Evolutionary conservation across 2,113 vertebrate species (phyloP).

Genomic region (Corynorhinus townsendii): DNA sequence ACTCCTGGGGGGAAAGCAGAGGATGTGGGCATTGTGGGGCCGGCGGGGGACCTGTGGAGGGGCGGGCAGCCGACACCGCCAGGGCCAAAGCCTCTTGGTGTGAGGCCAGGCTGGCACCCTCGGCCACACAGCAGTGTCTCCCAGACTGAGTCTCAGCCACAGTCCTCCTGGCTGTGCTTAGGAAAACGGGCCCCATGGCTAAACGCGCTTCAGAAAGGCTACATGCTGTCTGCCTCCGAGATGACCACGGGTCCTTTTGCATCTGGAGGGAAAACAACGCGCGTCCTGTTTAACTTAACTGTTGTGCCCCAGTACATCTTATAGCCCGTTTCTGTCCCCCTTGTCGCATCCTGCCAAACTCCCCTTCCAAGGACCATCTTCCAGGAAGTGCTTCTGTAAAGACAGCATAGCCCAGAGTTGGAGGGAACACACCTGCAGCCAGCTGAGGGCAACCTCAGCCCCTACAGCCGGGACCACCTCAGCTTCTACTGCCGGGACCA

Average conservation of each 20-base stretch:
- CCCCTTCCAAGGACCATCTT: background rate
- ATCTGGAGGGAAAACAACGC: background rate
- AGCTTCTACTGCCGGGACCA: background rate
- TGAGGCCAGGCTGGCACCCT: background rate
- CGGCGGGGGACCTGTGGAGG: fast-evolving
- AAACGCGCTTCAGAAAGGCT: background rate
- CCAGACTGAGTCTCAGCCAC: fast-evolving
- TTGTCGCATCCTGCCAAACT: fast-evolving
- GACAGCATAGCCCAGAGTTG: fast-evolving
- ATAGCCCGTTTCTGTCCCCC: fast-evolving
- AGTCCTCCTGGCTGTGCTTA: background rate
- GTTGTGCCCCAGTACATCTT: fast-evolving
- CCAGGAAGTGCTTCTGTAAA: background rate
- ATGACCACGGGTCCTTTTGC: background rate
- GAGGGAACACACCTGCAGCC: background rate
- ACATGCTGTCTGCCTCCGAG: fast-evolving
- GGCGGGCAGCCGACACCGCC: fast-evolving
- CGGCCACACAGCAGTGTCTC: fast-evolving
- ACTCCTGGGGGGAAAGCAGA: conserved; percentile 84
- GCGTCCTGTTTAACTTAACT: background rate
- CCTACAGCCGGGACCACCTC: background rate
- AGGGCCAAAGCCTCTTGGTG: background rate
- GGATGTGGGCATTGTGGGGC: background rate
- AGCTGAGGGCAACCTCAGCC: background rate
- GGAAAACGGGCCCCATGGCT: fast-evolving